These are phyloP conservation scores for Agonopterix subpropinquella DNA, from an alignment of 2,888 invertebrate genomes.

Conservation along the genomic window DNA sequence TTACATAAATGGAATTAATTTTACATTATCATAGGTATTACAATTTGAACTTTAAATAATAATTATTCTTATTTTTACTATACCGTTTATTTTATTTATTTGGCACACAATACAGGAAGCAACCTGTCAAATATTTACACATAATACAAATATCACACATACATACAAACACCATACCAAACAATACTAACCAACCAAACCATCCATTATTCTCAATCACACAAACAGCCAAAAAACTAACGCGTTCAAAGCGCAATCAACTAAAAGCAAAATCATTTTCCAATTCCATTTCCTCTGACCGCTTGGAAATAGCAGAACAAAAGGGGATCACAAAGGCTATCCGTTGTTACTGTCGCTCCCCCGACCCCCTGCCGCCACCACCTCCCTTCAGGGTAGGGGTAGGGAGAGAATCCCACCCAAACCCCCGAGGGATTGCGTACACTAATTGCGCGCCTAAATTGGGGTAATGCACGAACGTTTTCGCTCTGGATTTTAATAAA, in stretches of 20 bases:
- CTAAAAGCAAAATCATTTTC: slow-evolving; percentile 73
- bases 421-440: slow-evolving; percentile 37
- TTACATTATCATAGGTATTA: too few species aligned
- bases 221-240: slow-evolving; percentile 6
- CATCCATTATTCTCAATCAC: neutral
- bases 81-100: too few species aligned
- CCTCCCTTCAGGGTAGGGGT: slow-evolving; percentile 15
- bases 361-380: slow-evolving; percentile 14
- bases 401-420: slow-evolving; percentile 24
- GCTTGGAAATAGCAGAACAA: slow-evolving; percentile 53
- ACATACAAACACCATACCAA: neutral
- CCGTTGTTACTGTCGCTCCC: slow-evolving; percentile 29
- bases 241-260: slow-evolving; percentile 43
- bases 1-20: too few species aligned
- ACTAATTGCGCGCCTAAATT: slow-evolving; percentile 70
- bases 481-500: slow-evolving; percentile 64
- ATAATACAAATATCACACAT: too few species aligned
- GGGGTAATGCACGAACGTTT: slow-evolving; percentile 66
- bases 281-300: slow-evolving; percentile 66
- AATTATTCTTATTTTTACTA: too few species aligned
- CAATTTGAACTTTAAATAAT: too few species aligned
- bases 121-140: too few species aligned
- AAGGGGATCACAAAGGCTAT: slow-evolving; percentile 55
- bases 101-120: too few species aligned
- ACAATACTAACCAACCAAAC: neutral